Evolutionary conservation across 2,113 vertebrate species (phyloP), one percentile per base, ranked within the genome.

Genomic region (Dromas ardeola): DNA sequence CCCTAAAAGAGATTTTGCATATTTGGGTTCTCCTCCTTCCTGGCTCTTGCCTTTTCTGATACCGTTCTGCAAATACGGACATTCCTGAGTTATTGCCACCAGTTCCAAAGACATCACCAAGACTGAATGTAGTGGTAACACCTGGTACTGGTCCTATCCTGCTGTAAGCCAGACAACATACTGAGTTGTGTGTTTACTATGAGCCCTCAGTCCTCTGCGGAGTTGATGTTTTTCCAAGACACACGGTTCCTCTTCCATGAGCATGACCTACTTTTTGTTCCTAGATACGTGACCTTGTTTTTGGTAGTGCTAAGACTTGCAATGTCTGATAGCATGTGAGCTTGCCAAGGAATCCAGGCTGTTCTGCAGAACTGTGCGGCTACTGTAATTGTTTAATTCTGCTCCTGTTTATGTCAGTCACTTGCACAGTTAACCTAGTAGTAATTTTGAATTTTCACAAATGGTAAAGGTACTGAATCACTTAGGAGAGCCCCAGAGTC

Each of bases 221-320:
- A 87, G 45, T 4, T 69, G 53, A 67, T 82, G 66, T 53, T 87
- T 91, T 95, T 89, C 70, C 69, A 87, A 79, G 73, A 34, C 34
- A 25, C 27, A 25, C 30, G 49, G 36, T 45, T 94, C 38, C 70
- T 86, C 27, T 81, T 74, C 53, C 52, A 15, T 71, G 43, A 72
- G 45, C 50, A 25, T 5, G 55, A 94, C 91, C 84, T 88, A 72
- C 74, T 94, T 97, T 89, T 81, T 91, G 66, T 93, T 95, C 73
- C 66, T 90, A n/a, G 70, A 47, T 73, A 29, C 8, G 34, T 80
- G 84, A 90, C 81, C 86, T 94, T 94, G 70, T 13, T 89, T 91
- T 77, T 77, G 32, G n/a, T 71, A 20, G 53, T 43, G 38, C 58
- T 88, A 65, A 74, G 91, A 86, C 63, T 85, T 78, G 52, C n/a